Base-by-base conservation (phyloP, 2,113 vertebrate genomes). In the Perca fluviatilis region DNA sequence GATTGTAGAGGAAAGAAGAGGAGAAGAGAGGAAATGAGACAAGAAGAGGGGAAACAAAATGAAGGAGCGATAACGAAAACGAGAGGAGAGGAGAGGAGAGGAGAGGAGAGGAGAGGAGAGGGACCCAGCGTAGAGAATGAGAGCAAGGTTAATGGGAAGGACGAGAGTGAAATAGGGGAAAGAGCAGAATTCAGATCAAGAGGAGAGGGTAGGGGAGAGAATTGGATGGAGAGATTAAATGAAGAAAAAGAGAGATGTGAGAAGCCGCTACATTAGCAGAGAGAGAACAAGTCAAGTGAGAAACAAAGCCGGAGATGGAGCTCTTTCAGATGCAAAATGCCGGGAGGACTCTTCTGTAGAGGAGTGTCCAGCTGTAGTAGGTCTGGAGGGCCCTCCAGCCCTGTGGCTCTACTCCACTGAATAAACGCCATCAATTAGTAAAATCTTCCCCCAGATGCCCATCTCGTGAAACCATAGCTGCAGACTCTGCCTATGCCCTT, bases 71-170 rank as follows among this genome's bases (percentile, higher is more conserved):
- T 15, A 43, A 64, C 21, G 15, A 23, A 36, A 57, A 63, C 58
- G 18, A 66, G 76, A 50, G 21, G 36, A 40, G 8, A 61, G 10
- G 15, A 36, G 53, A 53, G 36, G 19, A 58, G 61, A 19, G 12
- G 14, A 23, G 5, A 23, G 3, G 0, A 33, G 46, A 51, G n/a
- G 47, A 27, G 61, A 62, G 68, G 56, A 46, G n/a, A 54, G 83
- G 76, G 74, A 85, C 57, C 36, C 15, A 49, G 65, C 69, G 70
- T 46, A 53, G 57, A 82, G 63, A 90, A 92, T 69, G 85, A 91
- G 85, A 89, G 56, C 81, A 92, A 93, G 92, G 90, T 91, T 84
- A 90, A 62, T 53, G 8, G 80, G 83, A 89, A 94, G 90, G 90
- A 86, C 80, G 21, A 80, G 63, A 71, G 40, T 66, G 80, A 79